Conservation (phyloP, 2,888 invertebrate genomes). For the Mycalesis mineus region DNA sequence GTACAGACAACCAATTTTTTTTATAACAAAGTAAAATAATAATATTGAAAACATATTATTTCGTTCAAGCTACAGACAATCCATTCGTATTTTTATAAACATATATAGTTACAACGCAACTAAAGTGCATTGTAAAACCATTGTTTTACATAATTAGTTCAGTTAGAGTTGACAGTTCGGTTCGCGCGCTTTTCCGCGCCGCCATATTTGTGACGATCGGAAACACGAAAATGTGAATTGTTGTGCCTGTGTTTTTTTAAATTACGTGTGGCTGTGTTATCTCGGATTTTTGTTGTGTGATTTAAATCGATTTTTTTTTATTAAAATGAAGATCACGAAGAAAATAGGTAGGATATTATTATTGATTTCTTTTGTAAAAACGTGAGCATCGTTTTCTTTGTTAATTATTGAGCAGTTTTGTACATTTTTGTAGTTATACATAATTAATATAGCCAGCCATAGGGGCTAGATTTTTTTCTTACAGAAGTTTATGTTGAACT, state of each 20-base stretch:
- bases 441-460: no score
- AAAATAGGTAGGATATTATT: conserved; percentile 27
- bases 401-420: neutral
- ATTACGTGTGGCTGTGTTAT: conserved; percentile 24
- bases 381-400: no score
- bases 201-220: conserved; percentile 27
- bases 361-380: no score
- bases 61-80: conserved; percentile 2
- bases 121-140: conserved; percentile 28
- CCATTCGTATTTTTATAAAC: neutral
- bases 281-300: conserved; percentile 13
- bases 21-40: no score
- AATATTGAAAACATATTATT: no score
- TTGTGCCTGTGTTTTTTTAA: conserved; percentile 4
- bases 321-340: conserved; percentile 46
- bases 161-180: conserved; percentile 37
- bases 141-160: conserved; percentile 30
- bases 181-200: conserved; percentile 47
- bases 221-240: conserved; percentile 23
- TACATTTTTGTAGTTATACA: neutral
- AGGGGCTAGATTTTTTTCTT: no score
- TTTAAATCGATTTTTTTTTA: conserved; percentile 6
- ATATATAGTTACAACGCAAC: neutral
- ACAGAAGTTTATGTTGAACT: no score
- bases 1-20: no score